Evolutionary conservation across 1,140 invertebrate species (phyloP).

Genomic region (Trichonephila inaurata): DNA sequence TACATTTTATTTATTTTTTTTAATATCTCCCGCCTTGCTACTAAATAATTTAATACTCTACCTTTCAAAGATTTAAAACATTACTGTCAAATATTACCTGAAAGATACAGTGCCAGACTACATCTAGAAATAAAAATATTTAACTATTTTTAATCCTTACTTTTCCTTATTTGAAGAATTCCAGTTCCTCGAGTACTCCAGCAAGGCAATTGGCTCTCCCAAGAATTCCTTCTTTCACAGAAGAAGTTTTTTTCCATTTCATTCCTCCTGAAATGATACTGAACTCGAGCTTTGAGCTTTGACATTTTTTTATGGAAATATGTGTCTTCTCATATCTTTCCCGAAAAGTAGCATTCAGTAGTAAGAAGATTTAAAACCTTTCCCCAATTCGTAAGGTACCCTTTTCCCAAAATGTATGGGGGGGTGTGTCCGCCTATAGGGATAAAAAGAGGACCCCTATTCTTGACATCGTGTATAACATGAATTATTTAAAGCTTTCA

Average conservation of each 20-base stretch:
- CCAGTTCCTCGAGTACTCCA: background rate
- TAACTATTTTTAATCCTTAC: background rate
- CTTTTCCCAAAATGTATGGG: slow-evolving; percentile 67
- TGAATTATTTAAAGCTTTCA: slow-evolving; percentile 64
- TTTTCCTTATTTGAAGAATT: background rate
- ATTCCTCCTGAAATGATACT: slow-evolving; percentile 54
- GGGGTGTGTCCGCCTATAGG: background rate
- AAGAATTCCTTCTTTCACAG: background rate
- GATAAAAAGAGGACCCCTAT: slow-evolving; percentile 27
- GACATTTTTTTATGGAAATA: slow-evolving; percentile 69
- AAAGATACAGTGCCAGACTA: too few relatives aligned
- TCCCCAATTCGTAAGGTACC: background rate
- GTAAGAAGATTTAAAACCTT: slow-evolving; percentile 66
- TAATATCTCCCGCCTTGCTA: too few relatives aligned
- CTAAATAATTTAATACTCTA: too few relatives aligned
- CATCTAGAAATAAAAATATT: too few relatives aligned
- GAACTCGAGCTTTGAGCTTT: slow-evolving; percentile 49
- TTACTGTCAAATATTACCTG: too few relatives aligned
- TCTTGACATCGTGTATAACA: slow-evolving; percentile 65
- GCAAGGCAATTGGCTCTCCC: background rate
- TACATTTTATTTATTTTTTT: too few relatives aligned
- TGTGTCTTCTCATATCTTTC: slow-evolving; percentile 54
- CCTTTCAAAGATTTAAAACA: too few relatives aligned
- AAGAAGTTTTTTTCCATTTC: slow-evolving; percentile 34
- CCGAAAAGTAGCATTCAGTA: slow-evolving; percentile 37